Base-by-base conservation (phyloP, 2,888 invertebrate genomes). In the Seladonia tumulorum region DNA sequence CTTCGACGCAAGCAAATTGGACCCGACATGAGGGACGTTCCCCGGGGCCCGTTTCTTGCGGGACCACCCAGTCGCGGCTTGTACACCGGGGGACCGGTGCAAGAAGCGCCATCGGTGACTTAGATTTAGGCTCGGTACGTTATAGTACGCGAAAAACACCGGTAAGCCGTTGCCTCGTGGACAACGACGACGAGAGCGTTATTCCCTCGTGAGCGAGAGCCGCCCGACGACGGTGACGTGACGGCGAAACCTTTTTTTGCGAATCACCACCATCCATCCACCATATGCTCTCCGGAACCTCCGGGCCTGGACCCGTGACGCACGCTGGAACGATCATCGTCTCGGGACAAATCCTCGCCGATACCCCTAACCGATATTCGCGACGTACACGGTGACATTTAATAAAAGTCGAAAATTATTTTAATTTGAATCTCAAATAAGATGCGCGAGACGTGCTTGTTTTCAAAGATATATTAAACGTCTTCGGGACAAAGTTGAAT, bases 281-380 rank as follows among this genome's bases (percentile, higher is more conserved):
- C 87, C 91, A 91, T 90, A 91, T 91, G 90, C 82, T 57, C 87
- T 53, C 81, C 82, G 75, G 80, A 79, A 81, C 66, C 60, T 77
- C 74, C 63, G 57, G 22, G 29, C 49, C 39, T 14, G 25, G n/a
- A 70, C 53, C 57, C 45, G 76, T 4, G 53, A 57, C 49, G 14
- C 60, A 60, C 49, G 66, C 57, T 47, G 63, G 53, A 68, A 39
- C 78, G 60, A 76, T 49, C 72, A 45, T 79, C 71, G 80, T 49
- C 76, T 68, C 35, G 12, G 29, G 71, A 83, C 78, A 71, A 86
- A 83, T 71, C 57, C 47, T 75, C 18, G 66, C 16, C 16, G 60
- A 72, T 71, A 63, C 22, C 22, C 5, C 5, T 1, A 70, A 76
- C 79, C 75, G 83, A 83, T 75, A 57, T 57, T 57, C 53, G 53